These are phyloP conservation scores for Brachyistius frenatus DNA, from an alignment of 2,113 vertebrate genomes.

Conservation along the genomic window DNA sequence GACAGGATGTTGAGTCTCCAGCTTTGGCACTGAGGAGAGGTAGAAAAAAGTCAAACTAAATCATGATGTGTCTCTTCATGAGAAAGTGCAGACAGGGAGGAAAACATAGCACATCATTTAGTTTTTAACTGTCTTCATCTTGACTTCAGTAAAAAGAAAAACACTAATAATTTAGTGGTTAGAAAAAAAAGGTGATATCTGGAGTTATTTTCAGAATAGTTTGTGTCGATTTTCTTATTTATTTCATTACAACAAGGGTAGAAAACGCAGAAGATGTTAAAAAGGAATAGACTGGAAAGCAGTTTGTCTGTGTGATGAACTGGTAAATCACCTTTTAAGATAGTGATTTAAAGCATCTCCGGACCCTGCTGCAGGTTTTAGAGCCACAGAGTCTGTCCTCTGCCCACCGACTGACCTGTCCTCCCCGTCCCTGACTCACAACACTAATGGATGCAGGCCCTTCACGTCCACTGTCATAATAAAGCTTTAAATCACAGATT, in stretches of 20 bases:
- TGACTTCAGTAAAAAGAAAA: slow-evolving; percentile 29
- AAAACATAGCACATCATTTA: slow-evolving; percentile 39
- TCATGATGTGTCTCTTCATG: slow-evolving; percentile 45
- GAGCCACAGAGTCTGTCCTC: slow-evolving; percentile 58
- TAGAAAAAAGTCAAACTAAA: slow-evolving; percentile 57
- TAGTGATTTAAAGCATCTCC: slow-evolving; percentile 44
- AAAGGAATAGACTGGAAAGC: slow-evolving; percentile 19
- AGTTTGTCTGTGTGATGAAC: slow-evolving; percentile 48
- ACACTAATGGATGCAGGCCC: slow-evolving; percentile 51
- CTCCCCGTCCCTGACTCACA: slow-evolving; percentile 63
- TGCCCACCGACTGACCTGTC: slow-evolving; percentile 53
- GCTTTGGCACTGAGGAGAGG: slow-evolving; percentile 23
- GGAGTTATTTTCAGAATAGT: not conserved
- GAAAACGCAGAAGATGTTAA: too few species aligned
- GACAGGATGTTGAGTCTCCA: slow-evolving; percentile 53
- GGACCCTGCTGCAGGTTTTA: slow-evolving; percentile 43
- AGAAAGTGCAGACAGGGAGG: slow-evolving; percentile 49
- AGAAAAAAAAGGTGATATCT: slow-evolving; percentile 27
- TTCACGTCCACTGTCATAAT: slow-evolving; percentile 60
- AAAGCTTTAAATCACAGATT: slow-evolving; percentile 60
- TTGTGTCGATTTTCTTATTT: not conserved
- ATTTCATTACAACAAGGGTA: not conserved
- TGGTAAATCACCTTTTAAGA: slow-evolving; percentile 32
- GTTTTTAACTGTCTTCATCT: slow-evolving; percentile 56
- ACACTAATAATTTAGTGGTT: slow-evolving; percentile 26